These are phyloP conservation scores for Luidia sarsii DNA, from an alignment of 53 echinoderm and acorn worm genomes.

Conservation along the genomic window DNA sequence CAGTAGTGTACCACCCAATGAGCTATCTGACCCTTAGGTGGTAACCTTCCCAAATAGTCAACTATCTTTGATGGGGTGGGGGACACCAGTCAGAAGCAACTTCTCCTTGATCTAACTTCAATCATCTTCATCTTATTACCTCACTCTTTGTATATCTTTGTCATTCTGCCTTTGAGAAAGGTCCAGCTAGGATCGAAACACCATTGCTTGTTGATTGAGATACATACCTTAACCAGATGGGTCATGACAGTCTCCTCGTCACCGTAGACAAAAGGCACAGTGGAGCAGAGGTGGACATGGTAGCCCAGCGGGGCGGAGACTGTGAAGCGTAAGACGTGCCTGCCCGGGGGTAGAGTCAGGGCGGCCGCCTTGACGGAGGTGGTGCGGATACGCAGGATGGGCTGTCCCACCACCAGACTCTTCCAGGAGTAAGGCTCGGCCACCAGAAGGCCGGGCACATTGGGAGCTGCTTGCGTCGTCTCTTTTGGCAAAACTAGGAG, in stretches of 20 bases:
- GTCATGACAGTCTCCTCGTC: slow-evolving; percentile 98
- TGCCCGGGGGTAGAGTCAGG: slow-evolving; percentile 88
- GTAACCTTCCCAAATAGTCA: too few relatives aligned
- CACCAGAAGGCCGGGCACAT: slow-evolving; percentile 85
- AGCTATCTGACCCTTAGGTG: too few relatives aligned
- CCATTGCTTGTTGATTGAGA: too few relatives aligned
- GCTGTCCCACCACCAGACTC: slow-evolving; percentile 98
- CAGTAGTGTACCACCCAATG: too few relatives aligned
- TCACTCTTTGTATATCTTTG: too few relatives aligned
- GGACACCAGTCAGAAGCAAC: too few relatives aligned
- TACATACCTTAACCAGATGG: slow-evolving; percentile 80
- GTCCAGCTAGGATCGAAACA: too few relatives aligned
- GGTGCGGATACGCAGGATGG: slow-evolving; percentile 87
- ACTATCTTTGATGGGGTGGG: too few relatives aligned
- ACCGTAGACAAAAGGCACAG: slow-evolving; percentile 90
- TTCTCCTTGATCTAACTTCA: too few relatives aligned
- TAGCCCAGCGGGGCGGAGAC: slow-evolving; percentile 96
- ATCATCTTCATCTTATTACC: too few relatives aligned
- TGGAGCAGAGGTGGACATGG: slow-evolving; percentile 95
- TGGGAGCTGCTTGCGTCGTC: slow-evolving; percentile 31
- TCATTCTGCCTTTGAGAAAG: too few relatives aligned
- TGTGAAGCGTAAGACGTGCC: slow-evolving; percentile 96
- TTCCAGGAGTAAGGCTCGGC: slow-evolving; percentile 99
- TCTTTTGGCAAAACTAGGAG: slow-evolving; percentile 23
- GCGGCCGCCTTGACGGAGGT: slow-evolving; percentile 95